Evolutionary conservation across 2,113 vertebrate genomes (phyloP), one percentile per base, ranked within the genome.

Genomic region (Aegotheles bennettii): DNA sequence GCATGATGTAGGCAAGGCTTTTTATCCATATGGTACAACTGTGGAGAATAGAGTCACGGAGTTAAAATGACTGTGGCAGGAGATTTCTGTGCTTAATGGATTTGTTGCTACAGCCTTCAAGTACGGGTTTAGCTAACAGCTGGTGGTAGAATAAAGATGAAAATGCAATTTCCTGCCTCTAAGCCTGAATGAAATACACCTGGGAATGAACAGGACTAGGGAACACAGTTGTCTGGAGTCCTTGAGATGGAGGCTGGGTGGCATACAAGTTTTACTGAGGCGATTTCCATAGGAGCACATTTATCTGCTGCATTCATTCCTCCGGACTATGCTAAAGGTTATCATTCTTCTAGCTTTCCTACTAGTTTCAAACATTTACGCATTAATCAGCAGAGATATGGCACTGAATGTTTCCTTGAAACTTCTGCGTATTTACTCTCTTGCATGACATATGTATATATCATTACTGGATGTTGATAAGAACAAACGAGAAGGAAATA

Each of bases 391-490:
- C 60, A 90, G 51, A 95, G 79, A 88, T 94, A 93, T 15, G 57
- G 33, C 35, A 63, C 47, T 80, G 36, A 71, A 29, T 56, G 28
- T 94, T 93, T 78, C 79, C 71, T 81, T 83, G 71, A 75, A 88
- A 92, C 63, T 75, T 77, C 42, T 80, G 76, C 79, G 56, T 93
- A 93, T 96, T 95, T 90, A 93, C 54, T 90, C 75, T 86, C 87
- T 60, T 84, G 60, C 69, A 51, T 96, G 91, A 91, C 95, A 91
- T 87, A 93, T 81, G 87, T 89, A 60, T 96, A 89, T 95, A 92
- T 94, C 89, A 91, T 97, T 94, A 94, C 64, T 90, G 87, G 90
- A 92, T 94, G 83, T 95, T 96, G 94, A 96, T 96, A 96, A 94
- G 93, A 96, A 90, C 73, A 94, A 93, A 84, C 1, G 11, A 95